These are phyloP conservation scores for Brachypteracias leptosomus DNA, from an alignment of 2,113 vertebrate genomes.

Conservation along the genomic window DNA sequence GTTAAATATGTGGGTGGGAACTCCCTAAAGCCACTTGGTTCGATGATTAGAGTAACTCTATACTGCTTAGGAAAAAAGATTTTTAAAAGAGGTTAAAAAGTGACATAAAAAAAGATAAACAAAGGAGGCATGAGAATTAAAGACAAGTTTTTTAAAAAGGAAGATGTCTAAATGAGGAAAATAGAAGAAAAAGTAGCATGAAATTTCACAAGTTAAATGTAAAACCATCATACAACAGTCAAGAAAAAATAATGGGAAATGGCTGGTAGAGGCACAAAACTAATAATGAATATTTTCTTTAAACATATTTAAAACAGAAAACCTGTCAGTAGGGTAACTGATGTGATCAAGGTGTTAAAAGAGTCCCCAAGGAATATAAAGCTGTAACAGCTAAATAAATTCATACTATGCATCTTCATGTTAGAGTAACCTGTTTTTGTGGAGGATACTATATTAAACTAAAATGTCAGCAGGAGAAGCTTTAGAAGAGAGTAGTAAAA, in stretches of 20 bases:
- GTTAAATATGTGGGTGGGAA: not conserved
- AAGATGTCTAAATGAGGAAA: not conserved
- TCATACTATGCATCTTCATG: not conserved
- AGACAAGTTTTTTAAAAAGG: not conserved
- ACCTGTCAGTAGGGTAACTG: not conserved
- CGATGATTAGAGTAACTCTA: not conserved
- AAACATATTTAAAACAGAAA: not conserved
- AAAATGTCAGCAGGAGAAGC: not conserved
- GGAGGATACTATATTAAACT: not conserved
- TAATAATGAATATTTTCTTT: not conserved
- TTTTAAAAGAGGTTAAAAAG: not conserved
- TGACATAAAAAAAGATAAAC: not conserved
- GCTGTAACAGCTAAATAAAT: not conserved
- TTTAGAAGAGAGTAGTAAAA: not conserved
- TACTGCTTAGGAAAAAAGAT: not conserved
- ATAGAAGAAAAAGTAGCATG: rapidly evolving
- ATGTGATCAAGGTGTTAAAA: not conserved
- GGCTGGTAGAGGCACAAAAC: not conserved
- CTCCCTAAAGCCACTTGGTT: not conserved
- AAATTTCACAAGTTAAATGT: not conserved
- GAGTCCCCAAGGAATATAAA: not conserved
- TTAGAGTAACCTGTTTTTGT: not conserved
- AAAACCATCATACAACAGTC: not conserved
- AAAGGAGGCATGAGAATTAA: not conserved
- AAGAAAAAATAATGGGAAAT: not conserved